phyloP scores from a whole-genome alignment of 64 coral and sea anemone genomes.

The Orbicella faveolata region DNA sequence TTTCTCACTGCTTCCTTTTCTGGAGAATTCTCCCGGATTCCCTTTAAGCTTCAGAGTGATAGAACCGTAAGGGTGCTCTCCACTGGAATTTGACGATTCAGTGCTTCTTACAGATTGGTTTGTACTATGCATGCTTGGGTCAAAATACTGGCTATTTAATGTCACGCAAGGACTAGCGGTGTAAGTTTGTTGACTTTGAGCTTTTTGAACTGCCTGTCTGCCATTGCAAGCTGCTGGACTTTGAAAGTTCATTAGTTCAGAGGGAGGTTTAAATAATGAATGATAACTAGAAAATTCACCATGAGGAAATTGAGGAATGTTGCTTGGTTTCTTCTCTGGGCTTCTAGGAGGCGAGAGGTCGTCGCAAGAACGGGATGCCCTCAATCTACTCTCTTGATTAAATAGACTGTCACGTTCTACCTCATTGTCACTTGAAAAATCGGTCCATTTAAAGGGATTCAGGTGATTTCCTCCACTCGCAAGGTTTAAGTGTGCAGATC shows the following conservation, averaged over 20 bases:
- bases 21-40: constrained; percentile 6
- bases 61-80: constrained; percentile 67
- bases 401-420: neutral
- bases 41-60: constrained; percentile 54
- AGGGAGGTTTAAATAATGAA: constrained; percentile 6
- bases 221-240: neutral
- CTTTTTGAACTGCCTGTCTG: neutral
- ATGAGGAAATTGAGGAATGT: neutral
- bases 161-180: constrained; percentile 5
- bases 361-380: constrained; percentile 21
- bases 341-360: constrained; percentile 9
- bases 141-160: neutral
- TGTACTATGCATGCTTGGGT: neutral
- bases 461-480: neutral
- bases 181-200: neutral
- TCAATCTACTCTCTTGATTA: neutral
- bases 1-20: constrained; percentile 12
- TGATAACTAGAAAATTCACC: constrained; percentile 3
- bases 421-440: neutral
- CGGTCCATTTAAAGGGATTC: neutral
- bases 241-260: neutral
- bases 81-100: constrained; percentile 44
- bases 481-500: neutral
- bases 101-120: constrained; percentile 40
- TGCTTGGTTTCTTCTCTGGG: constrained; percentile 10